phyloP scores from a whole-genome alignment of 2,888 invertebrate genomes.

The Syrphus vitripennis region DNA sequence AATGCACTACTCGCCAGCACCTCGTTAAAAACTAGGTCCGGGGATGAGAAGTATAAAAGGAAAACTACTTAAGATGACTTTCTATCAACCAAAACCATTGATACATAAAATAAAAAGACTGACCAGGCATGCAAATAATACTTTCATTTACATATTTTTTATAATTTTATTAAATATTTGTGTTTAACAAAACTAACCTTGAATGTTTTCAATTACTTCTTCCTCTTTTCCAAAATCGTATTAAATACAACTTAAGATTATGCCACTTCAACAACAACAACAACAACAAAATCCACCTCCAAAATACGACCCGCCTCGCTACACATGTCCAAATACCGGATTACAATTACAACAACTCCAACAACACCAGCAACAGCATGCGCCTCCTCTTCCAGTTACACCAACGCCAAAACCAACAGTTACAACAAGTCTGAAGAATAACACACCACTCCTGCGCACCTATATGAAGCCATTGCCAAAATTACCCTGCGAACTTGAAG shows the following conservation, averaged over 20 bases:
- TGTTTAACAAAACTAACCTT: conserved; percentile 18
- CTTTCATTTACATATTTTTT: conserved; percentile 9
- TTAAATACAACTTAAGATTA: conserved; percentile 74
- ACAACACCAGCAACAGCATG: conserved; percentile 74
- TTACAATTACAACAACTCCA: conserved; percentile 77
- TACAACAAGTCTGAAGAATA: conserved; percentile 75
- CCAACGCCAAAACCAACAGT: conserved; percentile 80
- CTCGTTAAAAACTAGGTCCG: too few relatives aligned
- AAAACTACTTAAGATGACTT: too few relatives aligned
- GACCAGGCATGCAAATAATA: neutral
- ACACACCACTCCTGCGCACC: conserved; percentile 78
- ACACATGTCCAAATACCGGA: conserved; percentile 79
- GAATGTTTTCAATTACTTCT: conserved; percentile 15
- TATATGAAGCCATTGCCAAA: conserved; percentile 84
- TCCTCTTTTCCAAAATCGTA: neutral
- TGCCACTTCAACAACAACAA: conserved; percentile 78
- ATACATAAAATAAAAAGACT: too few relatives aligned
- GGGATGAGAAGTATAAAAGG: too few relatives aligned
- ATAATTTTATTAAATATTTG: neutral
- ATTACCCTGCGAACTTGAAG: conserved; percentile 82
- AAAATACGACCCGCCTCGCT: conserved; percentile 81
- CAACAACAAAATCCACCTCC: conserved; percentile 77
- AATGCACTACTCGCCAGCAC: too few relatives aligned
- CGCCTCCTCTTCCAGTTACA: conserved; percentile 76
- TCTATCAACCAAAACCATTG: too few relatives aligned